phyloP scores from a whole-genome alignment of 37 sponge, comb jelly and placozoan species.

The Beroe forskalii region DNA sequence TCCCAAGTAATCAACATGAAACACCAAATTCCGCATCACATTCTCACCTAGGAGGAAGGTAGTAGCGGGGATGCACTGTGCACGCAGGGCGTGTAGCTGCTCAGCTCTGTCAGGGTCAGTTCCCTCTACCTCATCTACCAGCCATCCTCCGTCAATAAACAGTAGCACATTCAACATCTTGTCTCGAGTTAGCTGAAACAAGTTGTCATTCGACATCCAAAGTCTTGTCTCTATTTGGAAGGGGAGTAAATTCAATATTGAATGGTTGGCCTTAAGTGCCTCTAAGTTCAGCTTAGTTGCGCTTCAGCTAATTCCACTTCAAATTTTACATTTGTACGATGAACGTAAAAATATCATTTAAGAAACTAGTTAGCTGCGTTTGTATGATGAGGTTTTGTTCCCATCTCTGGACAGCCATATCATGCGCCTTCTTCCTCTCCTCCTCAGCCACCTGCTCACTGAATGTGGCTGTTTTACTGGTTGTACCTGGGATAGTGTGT shows the following conservation, averaged over 20 bases:
- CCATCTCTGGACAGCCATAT: slow-evolving; percentile 28
- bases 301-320: too few relatives aligned
- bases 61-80: slow-evolving; percentile 26
- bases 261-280: too few relatives aligned
- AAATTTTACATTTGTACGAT: too few relatives aligned
- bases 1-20: too few relatives aligned
- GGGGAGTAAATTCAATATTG: too few relatives aligned
- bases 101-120: not conserved
- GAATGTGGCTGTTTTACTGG: not conserved
- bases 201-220: too few relatives aligned
- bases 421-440: slow-evolving; percentile 13
- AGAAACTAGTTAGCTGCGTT: too few relatives aligned
- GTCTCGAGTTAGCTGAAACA: slow-evolving; percentile 28
- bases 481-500: not conserved
- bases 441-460: slow-evolving; percentile 24
- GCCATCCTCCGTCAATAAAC: slow-evolving; percentile 84
- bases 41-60: slow-evolving; percentile 58
- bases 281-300: too few relatives aligned
- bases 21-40: too few relatives aligned
- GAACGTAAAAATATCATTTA: too few relatives aligned
- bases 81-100: not conserved
- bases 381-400: slow-evolving; percentile 14
- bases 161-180: slow-evolving; percentile 78
- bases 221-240: too few relatives aligned
- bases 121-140: slow-evolving; percentile 69